Evolutionary conservation across 1,140 invertebrate species (phyloP).

Genomic region (Drosophila littoralis): DNA sequence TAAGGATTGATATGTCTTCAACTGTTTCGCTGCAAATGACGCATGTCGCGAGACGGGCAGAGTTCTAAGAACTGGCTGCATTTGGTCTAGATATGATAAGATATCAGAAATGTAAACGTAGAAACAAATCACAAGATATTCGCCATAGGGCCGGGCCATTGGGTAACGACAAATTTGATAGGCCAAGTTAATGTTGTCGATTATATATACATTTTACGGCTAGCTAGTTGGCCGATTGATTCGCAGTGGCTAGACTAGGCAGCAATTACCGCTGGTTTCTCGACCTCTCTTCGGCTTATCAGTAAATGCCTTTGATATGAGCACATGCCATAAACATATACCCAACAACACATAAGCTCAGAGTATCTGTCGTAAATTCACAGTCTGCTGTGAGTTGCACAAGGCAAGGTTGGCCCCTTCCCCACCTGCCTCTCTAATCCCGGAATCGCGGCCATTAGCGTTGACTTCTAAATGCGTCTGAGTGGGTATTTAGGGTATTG

Average conservation of each 20-base stretch:
- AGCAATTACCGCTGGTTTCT: slow-evolving; percentile 5
- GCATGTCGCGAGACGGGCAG: background rate
- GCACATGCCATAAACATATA: slow-evolving; percentile 36
- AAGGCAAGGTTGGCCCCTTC: background rate
- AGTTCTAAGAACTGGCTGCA: background rate
- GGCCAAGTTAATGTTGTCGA: background rate
- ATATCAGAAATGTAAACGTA: slow-evolving; percentile 22
- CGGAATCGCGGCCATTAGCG: slow-evolving; percentile 2
- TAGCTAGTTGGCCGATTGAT: slow-evolving; percentile 9
- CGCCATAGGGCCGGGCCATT: background rate
- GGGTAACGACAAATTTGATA: background rate
- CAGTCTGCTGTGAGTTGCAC: slow-evolving; percentile 2
- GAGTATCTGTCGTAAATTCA: slow-evolving; percentile 12
- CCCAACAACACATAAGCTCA: slow-evolving; percentile 23
- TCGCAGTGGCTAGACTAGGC: slow-evolving; percentile 16
- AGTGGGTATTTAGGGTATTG: slow-evolving; percentile 34
- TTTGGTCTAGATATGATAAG: slow-evolving; percentile 17
- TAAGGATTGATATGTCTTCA: background rate
- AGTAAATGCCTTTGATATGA: slow-evolving; percentile 40
- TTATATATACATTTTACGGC: background rate
- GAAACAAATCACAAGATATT: slow-evolving; percentile 5
- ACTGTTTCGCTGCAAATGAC: slow-evolving; percentile 1
- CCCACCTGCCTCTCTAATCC: background rate
- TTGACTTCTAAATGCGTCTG: background rate
- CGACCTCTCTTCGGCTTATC: slow-evolving; percentile 18